Evolutionary conservation across 2,797 vertebrate species (phyloP).

Genomic region (Cirrhinus molitorella): DNA sequence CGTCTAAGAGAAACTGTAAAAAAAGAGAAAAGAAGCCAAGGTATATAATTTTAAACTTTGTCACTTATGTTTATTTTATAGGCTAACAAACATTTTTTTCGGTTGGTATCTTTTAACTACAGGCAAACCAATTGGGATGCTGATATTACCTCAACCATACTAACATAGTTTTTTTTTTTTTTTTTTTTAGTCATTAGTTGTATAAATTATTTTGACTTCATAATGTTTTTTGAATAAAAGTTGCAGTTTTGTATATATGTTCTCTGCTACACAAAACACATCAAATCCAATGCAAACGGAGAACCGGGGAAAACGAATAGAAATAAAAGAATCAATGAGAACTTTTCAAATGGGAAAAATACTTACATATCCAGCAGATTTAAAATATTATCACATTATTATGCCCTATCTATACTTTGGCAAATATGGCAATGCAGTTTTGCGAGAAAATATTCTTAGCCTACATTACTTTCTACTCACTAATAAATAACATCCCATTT

Average conservation of each 20-base stretch:
- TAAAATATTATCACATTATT: neutral
- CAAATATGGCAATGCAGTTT: neutral
- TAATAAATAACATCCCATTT: neutral
- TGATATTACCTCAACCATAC: neutral
- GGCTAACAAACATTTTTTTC: neutral
- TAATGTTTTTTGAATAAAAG: too few species aligned
- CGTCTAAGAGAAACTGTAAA: neutral
- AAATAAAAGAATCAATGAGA: neutral
- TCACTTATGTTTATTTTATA: neutral
- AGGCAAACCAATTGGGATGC: slow-evolving; percentile 9
- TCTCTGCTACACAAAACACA: neutral
- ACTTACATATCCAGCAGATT: neutral
- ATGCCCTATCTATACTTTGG: neutral
- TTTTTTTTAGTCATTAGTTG: too few species aligned
- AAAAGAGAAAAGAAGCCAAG: too few species aligned
- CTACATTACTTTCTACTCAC: neutral
- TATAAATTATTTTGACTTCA: too few species aligned
- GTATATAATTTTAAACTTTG: neutral
- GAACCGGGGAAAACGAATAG: neutral
- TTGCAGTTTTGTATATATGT: neutral
- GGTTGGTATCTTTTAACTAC: neutral
- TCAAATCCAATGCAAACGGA: neutral
- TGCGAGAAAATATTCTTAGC: neutral
- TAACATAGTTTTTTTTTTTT: too few species aligned
- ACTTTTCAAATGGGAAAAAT: neutral